A percentile compares a stretch with the other conserved stretches of the same genome.
phyloP scores from a whole-genome alignment of 2,888 invertebrate species.

The Stenichneumon culpator region DNA sequence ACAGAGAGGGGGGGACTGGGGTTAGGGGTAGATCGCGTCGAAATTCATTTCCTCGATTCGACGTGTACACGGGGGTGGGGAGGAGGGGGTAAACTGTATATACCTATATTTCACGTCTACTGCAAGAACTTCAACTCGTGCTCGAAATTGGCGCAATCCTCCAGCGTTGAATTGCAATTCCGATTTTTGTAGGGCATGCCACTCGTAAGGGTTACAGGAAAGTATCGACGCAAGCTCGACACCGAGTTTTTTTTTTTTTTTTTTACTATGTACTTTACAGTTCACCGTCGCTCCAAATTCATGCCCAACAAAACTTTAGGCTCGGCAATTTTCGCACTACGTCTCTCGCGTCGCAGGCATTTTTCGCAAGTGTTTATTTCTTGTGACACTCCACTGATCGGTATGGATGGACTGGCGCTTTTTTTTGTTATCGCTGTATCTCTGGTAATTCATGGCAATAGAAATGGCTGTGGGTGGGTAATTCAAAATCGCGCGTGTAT shows the following conservation, averaged over 20 bases:
- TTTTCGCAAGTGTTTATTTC: neutral
- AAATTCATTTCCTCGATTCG: slow-evolving; percentile 51
- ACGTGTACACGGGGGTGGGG: neutral
- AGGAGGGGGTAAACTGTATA: neutral
- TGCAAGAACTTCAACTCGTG: slow-evolving; percentile 26
- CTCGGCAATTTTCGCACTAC: neutral
- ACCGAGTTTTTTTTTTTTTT: neutral
- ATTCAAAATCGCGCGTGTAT: slow-evolving; percentile 41
- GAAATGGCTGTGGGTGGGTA: slow-evolving; percentile 28
- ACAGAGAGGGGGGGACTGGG: slow-evolving; percentile 1
- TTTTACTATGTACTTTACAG: slow-evolving; percentile 3
- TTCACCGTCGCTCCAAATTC: neutral
- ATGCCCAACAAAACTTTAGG: neutral
- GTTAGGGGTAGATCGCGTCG: neutral
- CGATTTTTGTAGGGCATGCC: slow-evolving; percentile 50
- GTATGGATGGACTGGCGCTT: neutral
- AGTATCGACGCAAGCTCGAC: slow-evolving; percentile 22
- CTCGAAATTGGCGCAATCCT: slow-evolving; percentile 40
- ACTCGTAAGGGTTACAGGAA: slow-evolving; percentile 35
- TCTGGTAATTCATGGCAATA: neutral
- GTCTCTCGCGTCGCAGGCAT: neutral
- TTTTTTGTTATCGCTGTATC: neutral
- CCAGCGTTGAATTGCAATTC: slow-evolving; percentile 35
- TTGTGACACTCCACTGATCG: neutral
- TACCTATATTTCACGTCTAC: slow-evolving; percentile 17